phyloP scores from a whole-genome alignment of 2,888 invertebrate genomes.

The Drosophila mulleri region DNA sequence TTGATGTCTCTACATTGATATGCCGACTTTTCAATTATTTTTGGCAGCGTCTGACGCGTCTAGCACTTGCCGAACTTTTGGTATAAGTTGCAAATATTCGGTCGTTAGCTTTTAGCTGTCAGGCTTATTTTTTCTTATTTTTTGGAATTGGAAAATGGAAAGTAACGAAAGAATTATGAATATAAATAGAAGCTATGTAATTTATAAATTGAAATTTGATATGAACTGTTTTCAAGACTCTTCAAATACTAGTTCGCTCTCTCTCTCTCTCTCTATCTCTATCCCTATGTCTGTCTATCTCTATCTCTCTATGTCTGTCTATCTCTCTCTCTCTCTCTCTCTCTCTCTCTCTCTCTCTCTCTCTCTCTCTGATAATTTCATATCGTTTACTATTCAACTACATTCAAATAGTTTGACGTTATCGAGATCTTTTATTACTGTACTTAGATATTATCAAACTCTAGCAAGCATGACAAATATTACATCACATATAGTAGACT shows the following conservation, averaged over 20 bases:
- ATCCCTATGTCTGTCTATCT: no score
- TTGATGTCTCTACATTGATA: not conserved
- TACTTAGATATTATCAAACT: not conserved
- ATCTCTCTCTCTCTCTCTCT: no score
- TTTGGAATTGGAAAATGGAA: no score
- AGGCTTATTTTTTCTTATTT: not conserved
- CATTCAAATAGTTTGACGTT: not conserved
- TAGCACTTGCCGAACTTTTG: not conserved
- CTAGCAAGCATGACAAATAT: not conserved
- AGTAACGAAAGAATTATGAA: not conserved
- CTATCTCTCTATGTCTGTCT: no score
- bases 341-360: no score
- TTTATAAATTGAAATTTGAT: not conserved
- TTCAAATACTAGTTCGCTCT: not conserved
- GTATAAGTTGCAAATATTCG: not conserved
- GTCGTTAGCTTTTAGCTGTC: not conserved
- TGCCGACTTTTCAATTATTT: slow-evolving; percentile 8
- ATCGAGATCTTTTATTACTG: not conserved
- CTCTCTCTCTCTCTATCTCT: no score
- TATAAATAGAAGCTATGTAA: not conserved
- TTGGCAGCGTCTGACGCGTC: not conserved
- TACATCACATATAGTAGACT: not conserved
- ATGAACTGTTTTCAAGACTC: not conserved
- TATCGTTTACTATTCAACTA: not conserved
- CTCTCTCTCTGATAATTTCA: not conserved